Base-by-base conservation (phyloP, 2,797 vertebrate species). In the Falco columbarius region DNA sequence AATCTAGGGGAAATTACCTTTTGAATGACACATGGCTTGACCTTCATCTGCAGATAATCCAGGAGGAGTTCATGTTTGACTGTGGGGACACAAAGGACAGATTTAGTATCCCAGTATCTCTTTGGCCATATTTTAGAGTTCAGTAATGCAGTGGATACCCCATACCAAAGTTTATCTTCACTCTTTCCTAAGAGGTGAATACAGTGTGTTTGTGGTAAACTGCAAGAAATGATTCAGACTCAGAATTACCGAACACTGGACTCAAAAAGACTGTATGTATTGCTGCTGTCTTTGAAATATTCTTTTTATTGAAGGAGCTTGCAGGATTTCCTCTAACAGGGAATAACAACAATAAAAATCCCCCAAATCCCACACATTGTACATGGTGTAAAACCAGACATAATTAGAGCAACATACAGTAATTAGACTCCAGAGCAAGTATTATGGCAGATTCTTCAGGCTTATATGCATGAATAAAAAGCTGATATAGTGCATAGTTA, bases 1-100 rank as follows among this genome's bases (percentile, higher is more conserved):
- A 80, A 91, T 89, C 61, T 54, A 55, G 68, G 68, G 90, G 74
- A 95, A 97, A 89, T 96, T 90, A 77, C 67, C 83, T 93, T 90
- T 93, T 63, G 72, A 95, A 59, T 81, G 84, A 75, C 92, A 95
- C 63, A 6, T 62, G 52, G 54, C 40, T 49, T 89, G 86, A 92
- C 71, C 89, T 97, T 94, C 93, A 91, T 95, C 72, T 95, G 46
- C 47, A 63, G 55, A 75, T 92, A 91, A 94, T 94, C 89, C 72
- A 72, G 81, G 54, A 83, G 59, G 71, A 83, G 72, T 90, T 92
- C 38, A 22, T 2, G 2, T 92, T 76, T 85, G 70, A 24, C 81
- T 79, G 30, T 46, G 24, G 15, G 11, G 22, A 74, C 46, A 81
- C 20, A 65, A 70, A 81, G 65, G 72, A 77, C 44, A 66, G 81